Conservation (phyloP, 1,140 invertebrate genomes). For the Tenebrio molitor region DNA sequence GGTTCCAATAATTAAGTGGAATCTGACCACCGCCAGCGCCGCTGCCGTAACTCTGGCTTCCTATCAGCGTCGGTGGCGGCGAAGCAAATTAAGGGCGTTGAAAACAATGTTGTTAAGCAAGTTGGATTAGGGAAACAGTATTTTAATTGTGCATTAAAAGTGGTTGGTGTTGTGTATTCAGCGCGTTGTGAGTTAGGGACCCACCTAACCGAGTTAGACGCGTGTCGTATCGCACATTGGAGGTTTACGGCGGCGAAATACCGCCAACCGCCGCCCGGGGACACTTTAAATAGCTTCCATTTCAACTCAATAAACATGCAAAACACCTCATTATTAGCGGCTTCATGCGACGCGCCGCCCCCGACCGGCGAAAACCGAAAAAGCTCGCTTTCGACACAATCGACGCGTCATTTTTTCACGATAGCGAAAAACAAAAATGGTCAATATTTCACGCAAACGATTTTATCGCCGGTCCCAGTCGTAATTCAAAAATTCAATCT, state of each 20-base stretch:
- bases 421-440: constrained; percentile 26
- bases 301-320: constrained; percentile 67
- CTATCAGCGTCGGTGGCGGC: background rate
- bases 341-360: background rate
- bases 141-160: constrained; percentile 65
- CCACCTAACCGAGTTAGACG: constrained; percentile 59
- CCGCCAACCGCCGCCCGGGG: constrained; percentile 59
- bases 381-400: too few species aligned
- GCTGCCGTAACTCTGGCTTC: constrained; percentile 1
- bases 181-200: constrained; percentile 35
- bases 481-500: constrained; percentile 60
- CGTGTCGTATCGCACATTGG: constrained; percentile 55
- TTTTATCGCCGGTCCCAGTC: constrained; percentile 53
- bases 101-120: constrained; percentile 61
- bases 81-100: constrained; percentile 42
- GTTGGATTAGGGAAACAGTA: constrained; percentile 64
- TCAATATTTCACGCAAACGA: constrained; percentile 36
- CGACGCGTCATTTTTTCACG: background rate
- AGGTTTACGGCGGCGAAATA: constrained; percentile 32
- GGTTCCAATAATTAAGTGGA: too few species aligned
- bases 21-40: too few species aligned
- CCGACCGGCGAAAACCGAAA: too few species aligned
- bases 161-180: constrained; percentile 40
- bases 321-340: constrained; percentile 64
- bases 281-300: constrained; percentile 66